A percentile compares a stretch with the other conserved stretches of the same genome.
Evolutionary conservation across 2,797 vertebrate genomes (phyloP).

Genomic region (Gallinago solitaria): DNA sequence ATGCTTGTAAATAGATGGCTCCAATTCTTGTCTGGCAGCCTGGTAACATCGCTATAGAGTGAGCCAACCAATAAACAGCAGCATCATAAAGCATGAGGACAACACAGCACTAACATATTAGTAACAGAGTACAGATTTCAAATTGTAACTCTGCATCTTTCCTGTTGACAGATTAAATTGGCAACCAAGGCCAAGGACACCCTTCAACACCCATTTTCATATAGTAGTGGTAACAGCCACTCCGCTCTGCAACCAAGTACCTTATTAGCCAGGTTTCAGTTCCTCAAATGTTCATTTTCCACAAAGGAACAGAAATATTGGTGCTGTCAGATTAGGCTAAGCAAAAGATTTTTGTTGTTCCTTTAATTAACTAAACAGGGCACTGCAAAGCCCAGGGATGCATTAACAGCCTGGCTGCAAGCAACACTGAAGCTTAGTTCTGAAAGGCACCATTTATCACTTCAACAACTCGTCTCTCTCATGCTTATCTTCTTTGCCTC

Average conservation of each 20-base stretch:
- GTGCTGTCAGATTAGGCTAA: neutral
- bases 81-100: neutral
- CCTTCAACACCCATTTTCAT: neutral
- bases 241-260: neutral
- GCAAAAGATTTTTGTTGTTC: neutral
- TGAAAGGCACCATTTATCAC: slow-evolving; percentile 18
- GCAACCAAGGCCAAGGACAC: neutral
- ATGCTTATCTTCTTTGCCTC: neutral
- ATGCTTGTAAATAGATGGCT: neutral
- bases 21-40: neutral
- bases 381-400: neutral
- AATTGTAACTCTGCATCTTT: neutral
- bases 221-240: neutral
- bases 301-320: neutral
- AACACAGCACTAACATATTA: neutral
- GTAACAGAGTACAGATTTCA: neutral
- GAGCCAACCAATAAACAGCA: neutral
- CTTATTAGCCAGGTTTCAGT: neutral
- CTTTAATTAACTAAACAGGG: slow-evolving; percentile 37
- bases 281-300: neutral
- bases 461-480: slow-evolving; percentile 15
- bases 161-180: neutral
- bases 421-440: neutral
- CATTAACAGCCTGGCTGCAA: slow-evolving; percentile 4
- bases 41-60: neutral